These are phyloP conservation scores for Torymus aiolomorphi DNA, from an alignment of 2,888 invertebrate species.

Conservation along the genomic window DNA sequence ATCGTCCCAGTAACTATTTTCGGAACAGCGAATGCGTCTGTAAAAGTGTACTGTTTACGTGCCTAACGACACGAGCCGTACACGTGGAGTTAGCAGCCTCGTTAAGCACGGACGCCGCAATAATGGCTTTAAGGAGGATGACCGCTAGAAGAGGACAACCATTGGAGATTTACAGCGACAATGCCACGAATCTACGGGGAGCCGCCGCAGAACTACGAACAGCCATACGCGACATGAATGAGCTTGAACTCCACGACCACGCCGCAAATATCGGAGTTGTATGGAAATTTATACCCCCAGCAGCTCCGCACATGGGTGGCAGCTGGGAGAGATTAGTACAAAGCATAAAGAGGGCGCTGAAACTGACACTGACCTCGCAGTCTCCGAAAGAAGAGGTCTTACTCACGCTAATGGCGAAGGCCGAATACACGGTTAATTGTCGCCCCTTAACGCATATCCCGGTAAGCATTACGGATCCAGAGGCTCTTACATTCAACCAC, in stretches of 20 bases:
- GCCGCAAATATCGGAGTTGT: too few relatives aligned
- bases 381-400: too few relatives aligned
- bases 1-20: too few relatives aligned
- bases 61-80: too few relatives aligned
- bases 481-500: conserved; percentile 56
- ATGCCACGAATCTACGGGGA: not conserved
- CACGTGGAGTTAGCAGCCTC: too few relatives aligned
- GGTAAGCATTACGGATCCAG: conserved; percentile 58
- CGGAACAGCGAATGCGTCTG: too few relatives aligned
- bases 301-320: not conserved
- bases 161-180: not conserved
- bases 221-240: too few relatives aligned
- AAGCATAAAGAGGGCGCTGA: not conserved
- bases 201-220: too few relatives aligned
- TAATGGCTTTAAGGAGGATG: too few relatives aligned
- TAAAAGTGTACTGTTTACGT: too few relatives aligned
- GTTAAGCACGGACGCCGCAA: too few relatives aligned
- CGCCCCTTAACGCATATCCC: conserved; percentile 62
- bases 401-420: not conserved
- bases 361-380: not conserved
- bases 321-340: not conserved
- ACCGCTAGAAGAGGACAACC: not conserved
- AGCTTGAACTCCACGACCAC: too few relatives aligned
- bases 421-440: not conserved
- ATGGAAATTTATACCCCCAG: not conserved